These are phyloP conservation scores for Turritopsis rubra DNA, from an alignment of 30 jellyfish, hydroid and myxozoan genomes.

Conservation along the genomic window DNA sequence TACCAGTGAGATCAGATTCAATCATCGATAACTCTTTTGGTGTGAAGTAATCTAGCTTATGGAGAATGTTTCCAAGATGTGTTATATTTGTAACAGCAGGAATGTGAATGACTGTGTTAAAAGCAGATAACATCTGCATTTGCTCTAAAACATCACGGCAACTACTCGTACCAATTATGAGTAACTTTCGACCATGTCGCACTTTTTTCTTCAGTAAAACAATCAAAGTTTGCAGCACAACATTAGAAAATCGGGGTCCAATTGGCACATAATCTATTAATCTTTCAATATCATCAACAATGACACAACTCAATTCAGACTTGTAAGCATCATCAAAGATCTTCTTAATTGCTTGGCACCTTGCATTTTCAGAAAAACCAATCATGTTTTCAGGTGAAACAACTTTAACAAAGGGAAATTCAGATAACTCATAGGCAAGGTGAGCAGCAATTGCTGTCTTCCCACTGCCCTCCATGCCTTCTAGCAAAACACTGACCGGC, in stretches of 20 bases:
- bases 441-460: constrained; percentile 95
- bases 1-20: background rate
- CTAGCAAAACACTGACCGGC: constrained; percentile 94
- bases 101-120: constrained; percentile 77
- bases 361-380: constrained; percentile 92
- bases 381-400: constrained; percentile 97
- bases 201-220: constrained; percentile 76
- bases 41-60: constrained; percentile 33
- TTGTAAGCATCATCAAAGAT: constrained; percentile 93
- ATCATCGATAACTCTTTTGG: constrained; percentile 11
- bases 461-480: constrained; percentile 89
- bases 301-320: constrained; percentile 94
- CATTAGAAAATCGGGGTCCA: constrained; percentile 93
- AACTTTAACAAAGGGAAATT: constrained; percentile 86
- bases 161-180: constrained; percentile 89
- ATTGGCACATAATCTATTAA: constrained; percentile 92
- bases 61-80: constrained; percentile 44
- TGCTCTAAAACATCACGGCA: constrained; percentile 65
- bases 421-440: constrained; percentile 74
- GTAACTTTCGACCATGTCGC: constrained; percentile 74
- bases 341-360: constrained; percentile 89
- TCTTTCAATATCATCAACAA: constrained; percentile 96
- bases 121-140: constrained; percentile 61
- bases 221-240: constrained; percentile 86
- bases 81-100: constrained; percentile 52